Evolutionary conservation across 2,113 vertebrate genomes (phyloP).

Genomic region (Corythornis madagascariensis): DNA sequence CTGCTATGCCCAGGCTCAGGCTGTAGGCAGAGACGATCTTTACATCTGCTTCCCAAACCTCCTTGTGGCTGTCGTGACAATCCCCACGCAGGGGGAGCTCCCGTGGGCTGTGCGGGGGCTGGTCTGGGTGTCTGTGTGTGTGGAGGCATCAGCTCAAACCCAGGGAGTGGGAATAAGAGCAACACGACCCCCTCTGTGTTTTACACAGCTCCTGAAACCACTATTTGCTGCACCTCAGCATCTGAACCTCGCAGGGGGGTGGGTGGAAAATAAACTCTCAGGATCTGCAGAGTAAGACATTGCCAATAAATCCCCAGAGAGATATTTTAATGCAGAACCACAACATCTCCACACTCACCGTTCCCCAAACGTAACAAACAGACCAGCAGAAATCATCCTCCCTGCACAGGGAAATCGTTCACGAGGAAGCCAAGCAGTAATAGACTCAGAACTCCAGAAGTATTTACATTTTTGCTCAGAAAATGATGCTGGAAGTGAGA

Average conservation of each 20-base stretch:
- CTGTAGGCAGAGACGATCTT: background rate
- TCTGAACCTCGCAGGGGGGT: background rate
- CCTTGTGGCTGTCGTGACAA: background rate
- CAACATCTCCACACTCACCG: background rate
- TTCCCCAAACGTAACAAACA: background rate
- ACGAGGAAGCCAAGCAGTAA: background rate
- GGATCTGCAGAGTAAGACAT: background rate
- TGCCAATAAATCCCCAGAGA: background rate
- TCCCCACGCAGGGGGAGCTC: constrained; percentile 1
- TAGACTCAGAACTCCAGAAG: background rate
- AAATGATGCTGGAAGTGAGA: background rate
- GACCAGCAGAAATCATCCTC: background rate
- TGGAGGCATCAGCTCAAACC: background rate
- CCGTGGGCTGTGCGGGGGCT: background rate
- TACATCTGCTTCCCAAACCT: background rate
- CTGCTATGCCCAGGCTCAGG: background rate
- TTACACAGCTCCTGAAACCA: background rate
- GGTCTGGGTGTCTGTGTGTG: background rate
- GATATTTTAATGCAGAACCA: background rate
- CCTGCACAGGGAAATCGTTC: background rate
- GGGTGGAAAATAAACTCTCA: background rate
- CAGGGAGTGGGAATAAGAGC: background rate
- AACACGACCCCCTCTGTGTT: background rate
- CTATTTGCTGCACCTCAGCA: background rate
- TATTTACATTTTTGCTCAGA: background rate